Evolutionary conservation across 2,797 vertebrate genomes (phyloP).

Genomic region (Simalia tracyae): DNA sequence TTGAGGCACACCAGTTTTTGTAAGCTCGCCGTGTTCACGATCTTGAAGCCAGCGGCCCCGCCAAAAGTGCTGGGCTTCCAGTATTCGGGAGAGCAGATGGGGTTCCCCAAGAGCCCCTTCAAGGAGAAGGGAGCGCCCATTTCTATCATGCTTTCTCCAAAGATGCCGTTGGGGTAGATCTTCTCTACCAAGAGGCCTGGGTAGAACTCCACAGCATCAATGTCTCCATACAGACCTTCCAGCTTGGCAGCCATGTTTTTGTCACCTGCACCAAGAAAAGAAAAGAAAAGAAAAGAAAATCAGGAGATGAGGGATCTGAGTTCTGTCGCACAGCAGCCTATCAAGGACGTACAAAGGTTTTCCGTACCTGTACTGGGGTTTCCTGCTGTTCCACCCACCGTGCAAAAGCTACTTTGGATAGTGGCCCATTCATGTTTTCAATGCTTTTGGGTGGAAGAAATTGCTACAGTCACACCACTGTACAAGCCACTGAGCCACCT

Average conservation of each 20-base stretch:
- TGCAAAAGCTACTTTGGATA: neutral
- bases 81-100: conserved; percentile 93
- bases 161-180: conserved; percentile 76
- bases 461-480: neutral
- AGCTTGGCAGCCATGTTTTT: conserved; percentile 79
- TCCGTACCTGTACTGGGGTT: neutral
- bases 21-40: conserved; percentile 85
- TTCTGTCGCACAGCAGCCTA: neutral
- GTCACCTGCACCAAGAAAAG: conserved; percentile 75
- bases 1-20: conserved; percentile 89
- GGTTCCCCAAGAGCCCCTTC: conserved; percentile 93
- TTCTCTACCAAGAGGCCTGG: conserved; percentile 86
- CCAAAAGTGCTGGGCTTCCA: conserved; percentile 98
- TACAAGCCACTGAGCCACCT: too few species aligned
- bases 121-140: conserved; percentile 95
- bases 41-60: conserved; percentile 83
- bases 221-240: conserved; percentile 89
- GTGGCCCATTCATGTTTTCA: neutral
- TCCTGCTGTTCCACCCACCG: neutral
- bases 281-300: neutral
- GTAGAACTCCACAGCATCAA: conserved; percentile 91
- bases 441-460: neutral
- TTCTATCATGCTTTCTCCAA: conserved; percentile 96
- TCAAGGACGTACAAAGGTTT: neutral
- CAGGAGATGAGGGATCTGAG: neutral